These are phyloP conservation scores for Spinus olivaceus DNA, from an alignment of 2,797 vertebrate species.

Conservation along the genomic window DNA sequence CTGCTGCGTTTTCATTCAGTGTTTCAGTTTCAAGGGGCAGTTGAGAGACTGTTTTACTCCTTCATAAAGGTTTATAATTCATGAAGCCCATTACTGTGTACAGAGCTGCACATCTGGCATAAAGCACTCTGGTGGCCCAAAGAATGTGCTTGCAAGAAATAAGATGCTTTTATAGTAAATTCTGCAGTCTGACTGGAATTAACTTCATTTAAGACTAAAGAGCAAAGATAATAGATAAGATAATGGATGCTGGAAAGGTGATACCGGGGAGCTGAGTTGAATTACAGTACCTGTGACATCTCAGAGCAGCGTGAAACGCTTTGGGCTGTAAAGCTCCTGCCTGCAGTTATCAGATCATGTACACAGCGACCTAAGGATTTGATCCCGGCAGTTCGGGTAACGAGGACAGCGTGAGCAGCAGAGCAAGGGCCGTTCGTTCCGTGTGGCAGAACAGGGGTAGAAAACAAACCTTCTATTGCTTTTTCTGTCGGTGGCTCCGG, in stretches of 20 bases:
- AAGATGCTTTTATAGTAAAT: constrained; percentile 19
- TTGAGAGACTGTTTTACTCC: constrained; percentile 32
- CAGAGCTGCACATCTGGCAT: constrained; percentile 9
- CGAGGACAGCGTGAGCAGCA: background rate
- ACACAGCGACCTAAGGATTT: background rate
- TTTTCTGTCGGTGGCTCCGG: background rate
- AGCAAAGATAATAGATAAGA: constrained; percentile 42
- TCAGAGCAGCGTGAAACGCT: background rate
- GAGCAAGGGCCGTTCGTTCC: background rate
- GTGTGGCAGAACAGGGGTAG: background rate
- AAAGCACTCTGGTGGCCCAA: background rate
- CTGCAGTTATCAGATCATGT: background rate
- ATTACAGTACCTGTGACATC: constrained; percentile 10
- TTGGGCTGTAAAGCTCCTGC: background rate
- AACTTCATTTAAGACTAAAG: constrained; percentile 27
- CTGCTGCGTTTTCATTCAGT: constrained; percentile 18
- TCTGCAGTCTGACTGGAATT: background rate
- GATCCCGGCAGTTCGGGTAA: background rate
- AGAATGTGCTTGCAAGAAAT: constrained; percentile 15
- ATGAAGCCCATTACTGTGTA: background rate
- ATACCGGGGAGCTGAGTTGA: background rate
- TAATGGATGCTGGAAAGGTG: constrained; percentile 1
- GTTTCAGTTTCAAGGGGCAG: constrained; percentile 17
- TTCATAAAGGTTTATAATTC: constrained; percentile 42
- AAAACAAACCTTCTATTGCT: background rate